A percentile compares a stretch with the other conserved stretches of the same genome.
Evolutionary conservation across 2,797 vertebrate genomes (phyloP).

Genomic region (Gallinago stenura): DNA sequence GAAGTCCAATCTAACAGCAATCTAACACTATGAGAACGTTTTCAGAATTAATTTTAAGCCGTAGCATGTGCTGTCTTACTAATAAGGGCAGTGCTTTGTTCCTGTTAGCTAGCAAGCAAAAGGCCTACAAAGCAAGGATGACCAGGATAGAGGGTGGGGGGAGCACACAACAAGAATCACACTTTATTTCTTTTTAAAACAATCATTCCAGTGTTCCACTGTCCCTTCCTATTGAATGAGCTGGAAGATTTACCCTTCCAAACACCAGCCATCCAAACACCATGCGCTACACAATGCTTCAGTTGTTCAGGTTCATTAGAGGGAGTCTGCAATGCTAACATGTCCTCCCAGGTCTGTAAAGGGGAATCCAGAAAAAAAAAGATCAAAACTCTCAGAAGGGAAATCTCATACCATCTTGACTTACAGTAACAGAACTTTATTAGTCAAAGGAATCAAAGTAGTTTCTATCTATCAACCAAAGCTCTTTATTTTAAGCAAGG

Average conservation of each 20-base stretch:
- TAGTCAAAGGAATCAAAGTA: neutral
- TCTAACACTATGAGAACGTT: neutral
- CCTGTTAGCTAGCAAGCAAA: neutral
- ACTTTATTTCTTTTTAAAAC: neutral
- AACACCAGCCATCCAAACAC: neutral
- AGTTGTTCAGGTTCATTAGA: neutral
- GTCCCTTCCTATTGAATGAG: neutral
- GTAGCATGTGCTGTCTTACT: neutral
- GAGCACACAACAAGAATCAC: neutral
- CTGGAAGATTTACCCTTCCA: neutral
- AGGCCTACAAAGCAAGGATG: neutral
- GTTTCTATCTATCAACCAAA: neutral
- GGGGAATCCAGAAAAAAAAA: neutral
- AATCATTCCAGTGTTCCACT: neutral
- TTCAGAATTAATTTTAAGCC: neutral
- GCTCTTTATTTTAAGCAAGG: neutral
- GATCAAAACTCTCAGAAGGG: neutral
- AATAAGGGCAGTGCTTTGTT: neutral
- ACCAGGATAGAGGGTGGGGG: no score
- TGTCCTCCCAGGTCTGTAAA: rapidly evolving
- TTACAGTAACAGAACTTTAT: neutral
- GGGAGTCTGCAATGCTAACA: neutral
- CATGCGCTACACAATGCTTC: neutral
- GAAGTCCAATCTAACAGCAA: neutral
- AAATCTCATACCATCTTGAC: neutral